Evolutionary conservation across 2,113 vertebrate genomes (phyloP).

Genomic region (Orthonyx spaldingii): DNA sequence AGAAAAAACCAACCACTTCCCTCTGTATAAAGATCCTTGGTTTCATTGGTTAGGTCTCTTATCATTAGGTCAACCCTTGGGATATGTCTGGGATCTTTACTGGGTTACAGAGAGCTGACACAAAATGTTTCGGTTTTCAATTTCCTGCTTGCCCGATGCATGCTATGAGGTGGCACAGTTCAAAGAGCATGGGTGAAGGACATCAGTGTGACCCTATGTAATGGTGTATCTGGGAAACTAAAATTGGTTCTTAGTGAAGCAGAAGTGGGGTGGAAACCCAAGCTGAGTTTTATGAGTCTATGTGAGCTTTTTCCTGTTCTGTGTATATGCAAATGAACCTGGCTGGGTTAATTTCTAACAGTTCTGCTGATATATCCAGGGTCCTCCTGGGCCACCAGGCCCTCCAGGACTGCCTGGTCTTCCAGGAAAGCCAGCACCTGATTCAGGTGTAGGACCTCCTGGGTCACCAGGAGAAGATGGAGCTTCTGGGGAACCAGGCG

Average conservation of each 20-base stretch:
- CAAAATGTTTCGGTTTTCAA: background rate
- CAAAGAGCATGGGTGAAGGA: background rate
- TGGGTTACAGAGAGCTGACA: background rate
- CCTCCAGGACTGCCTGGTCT: constrained; percentile 69
- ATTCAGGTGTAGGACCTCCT: constrained; percentile 66
- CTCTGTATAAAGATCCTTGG: background rate
- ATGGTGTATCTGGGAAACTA: background rate
- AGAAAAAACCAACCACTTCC: background rate
- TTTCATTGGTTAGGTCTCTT: background rate
- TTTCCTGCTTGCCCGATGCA: background rate
- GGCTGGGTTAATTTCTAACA: background rate
- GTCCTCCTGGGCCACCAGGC: constrained; percentile 81
- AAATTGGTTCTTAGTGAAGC: background rate
- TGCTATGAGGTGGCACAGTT: background rate
- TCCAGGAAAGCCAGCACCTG: constrained; percentile 77
- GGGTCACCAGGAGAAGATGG: constrained; percentile 80
- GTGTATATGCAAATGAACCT: background rate
- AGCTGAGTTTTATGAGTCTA: background rate
- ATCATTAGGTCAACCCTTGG: accelerated
- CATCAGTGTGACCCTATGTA: background rate
- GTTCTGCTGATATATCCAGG: constrained; percentile 64
- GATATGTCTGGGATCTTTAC: background rate
- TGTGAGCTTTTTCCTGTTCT: background rate
- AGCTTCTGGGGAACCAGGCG: constrained; percentile 74
- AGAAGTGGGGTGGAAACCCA: background rate